Conservation (phyloP, 2,113 vertebrate genomes). For the Spea bombifrons region DNA sequence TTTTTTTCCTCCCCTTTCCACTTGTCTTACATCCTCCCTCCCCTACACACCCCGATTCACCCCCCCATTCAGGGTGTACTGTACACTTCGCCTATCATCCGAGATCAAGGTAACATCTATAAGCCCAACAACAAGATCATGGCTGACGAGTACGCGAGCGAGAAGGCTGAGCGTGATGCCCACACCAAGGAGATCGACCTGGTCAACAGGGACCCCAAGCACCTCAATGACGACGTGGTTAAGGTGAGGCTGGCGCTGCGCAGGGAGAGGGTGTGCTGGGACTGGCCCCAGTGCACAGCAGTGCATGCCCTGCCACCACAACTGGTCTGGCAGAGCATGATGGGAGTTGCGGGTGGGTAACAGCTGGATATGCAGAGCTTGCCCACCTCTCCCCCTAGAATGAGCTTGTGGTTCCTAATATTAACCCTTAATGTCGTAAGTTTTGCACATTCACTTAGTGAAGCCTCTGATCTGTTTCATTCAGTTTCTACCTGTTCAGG, state of each 20-base stretch:
- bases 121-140: constrained; percentile 97
- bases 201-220: constrained; percentile 93
- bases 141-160: constrained; percentile 83
- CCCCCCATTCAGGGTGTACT: constrained; percentile 74
- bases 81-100: constrained; percentile 82
- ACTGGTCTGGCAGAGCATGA: background rate
- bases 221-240: constrained; percentile 90
- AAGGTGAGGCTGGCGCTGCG: constrained; percentile 74
- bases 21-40: constrained; percentile 34
- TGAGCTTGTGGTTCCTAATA: too few species aligned
- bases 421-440: too few species aligned
- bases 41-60: constrained; percentile 20
- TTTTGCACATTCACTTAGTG: too few species aligned
- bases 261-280: background rate
- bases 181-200: constrained; percentile 97
- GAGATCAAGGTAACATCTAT: constrained; percentile 98
- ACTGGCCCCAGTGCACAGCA: too few species aligned
- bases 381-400: too few species aligned
- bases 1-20: constrained; percentile 28
- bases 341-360: background rate
- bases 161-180: constrained; percentile 82
- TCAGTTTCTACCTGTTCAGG: too few species aligned
- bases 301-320: too few species aligned
- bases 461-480: too few species aligned
- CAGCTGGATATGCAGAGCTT: background rate